Evolutionary conservation across 1,140 invertebrate genomes (phyloP), one percentile per base, ranked within the genome.

Genomic region (Heliconius eleuchia): DNA sequence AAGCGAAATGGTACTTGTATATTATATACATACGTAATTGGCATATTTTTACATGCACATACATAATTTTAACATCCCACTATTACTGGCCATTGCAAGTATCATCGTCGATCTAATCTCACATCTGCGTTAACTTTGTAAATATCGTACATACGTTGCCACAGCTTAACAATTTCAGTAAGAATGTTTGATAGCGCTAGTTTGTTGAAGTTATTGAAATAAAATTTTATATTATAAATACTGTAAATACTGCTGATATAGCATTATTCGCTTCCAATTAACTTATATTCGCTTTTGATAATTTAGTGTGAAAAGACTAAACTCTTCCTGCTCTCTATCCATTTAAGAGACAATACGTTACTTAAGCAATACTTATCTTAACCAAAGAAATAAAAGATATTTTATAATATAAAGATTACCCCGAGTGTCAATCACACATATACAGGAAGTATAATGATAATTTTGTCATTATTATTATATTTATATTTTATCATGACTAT

Each of bases 61-160:
- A 66, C 71, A 76, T 80, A 80, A 46, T 42, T 57, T 60, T 72
- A 39, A 66, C 79, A 70, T 71, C 52, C 60, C 71, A 75, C 71
- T 76, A 80, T 80, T 71, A 76, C 74, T 80, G 79, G 34, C 34
- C 74, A 34, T 80, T 73, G 74, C 78, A 57, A 80, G 70, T 80
- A 80, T 80, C 76, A 77, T 78, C 85, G 87, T 81, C 75, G 85
- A 92, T 92, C 89, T 92, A 91, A 90, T 91, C 90, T 91, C 74
- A 75, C 84, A 92, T 92, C 91, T 89, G 85, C 73, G 85, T 87
- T 87, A 86, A 88, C 91, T 91, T 86, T 84, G 80, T 84, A 82
- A 82, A 81, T 82, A 84, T 75, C 81, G 76, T 84, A 84, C 76
- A 80, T 86, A 82, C 76, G 73, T 19, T 72, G 74, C 57, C 80